phyloP scores from a whole-genome alignment of 2,888 invertebrate species.

The Parnassius orleans region DNA sequence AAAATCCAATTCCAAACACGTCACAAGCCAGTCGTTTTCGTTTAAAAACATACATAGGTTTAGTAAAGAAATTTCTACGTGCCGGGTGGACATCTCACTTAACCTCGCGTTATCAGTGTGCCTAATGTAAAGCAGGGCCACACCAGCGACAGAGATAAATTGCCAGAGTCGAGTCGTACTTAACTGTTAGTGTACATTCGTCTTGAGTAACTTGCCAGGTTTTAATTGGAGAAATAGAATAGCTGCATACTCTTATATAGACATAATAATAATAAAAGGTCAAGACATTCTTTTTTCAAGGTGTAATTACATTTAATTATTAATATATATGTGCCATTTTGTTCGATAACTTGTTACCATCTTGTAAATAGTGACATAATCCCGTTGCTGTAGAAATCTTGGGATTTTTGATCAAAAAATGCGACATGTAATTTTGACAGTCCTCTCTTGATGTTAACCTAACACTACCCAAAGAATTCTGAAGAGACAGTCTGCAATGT shows the following conservation, averaged over 20 bases:
- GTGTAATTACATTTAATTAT: no score
- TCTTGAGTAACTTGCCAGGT: conserved; percentile 16
- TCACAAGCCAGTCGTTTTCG: neutral
- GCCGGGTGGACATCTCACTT: conserved; percentile 38
- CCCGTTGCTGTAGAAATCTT: no score
- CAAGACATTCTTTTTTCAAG: no score
- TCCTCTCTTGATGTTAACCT: no score
- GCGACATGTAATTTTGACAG: no score
- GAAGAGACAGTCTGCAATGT: no score
- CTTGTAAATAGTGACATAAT: no score
- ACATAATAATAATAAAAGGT: no score
- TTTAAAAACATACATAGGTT: conserved; percentile 8
- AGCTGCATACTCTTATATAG: neutral
- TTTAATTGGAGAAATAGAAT: conserved; percentile 2
- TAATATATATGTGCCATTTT: no score
- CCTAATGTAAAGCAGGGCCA: conserved; percentile 56
- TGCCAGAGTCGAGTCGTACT: conserved; percentile 37
- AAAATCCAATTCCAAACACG: neutral
- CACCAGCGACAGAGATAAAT: conserved; percentile 61
- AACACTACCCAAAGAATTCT: no score
- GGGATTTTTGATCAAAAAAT: no score
- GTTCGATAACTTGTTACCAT: no score
- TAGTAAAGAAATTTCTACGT: conserved; percentile 20
- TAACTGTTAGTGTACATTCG: conserved; percentile 21
- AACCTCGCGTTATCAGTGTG: conserved; percentile 51